Evolutionary conservation across 2,113 vertebrate species (phyloP).

Genomic region (Eulemur rufifrons): DNA sequence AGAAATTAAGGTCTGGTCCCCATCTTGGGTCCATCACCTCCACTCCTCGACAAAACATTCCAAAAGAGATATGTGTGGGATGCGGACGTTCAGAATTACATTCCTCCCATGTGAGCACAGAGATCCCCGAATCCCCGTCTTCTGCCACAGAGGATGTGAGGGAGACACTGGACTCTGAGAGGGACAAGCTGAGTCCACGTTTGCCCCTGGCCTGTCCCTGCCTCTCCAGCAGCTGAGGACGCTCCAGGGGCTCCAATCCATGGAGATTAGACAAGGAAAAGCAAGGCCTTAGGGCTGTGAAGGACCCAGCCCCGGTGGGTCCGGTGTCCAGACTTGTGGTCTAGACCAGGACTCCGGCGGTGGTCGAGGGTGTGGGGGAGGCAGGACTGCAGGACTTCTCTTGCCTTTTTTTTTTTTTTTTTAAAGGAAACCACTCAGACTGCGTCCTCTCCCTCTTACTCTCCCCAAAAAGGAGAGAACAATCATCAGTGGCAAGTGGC

Average conservation of each 20-base stretch:
- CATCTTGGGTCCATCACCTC: neutral
- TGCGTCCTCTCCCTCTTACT: no score
- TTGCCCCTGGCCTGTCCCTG: neutral
- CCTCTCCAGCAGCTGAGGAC: neutral
- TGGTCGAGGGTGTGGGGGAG: neutral
- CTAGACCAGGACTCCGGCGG: neutral
- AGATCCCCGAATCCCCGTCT: neutral
- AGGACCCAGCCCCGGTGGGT: neutral
- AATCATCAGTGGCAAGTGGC: no score
- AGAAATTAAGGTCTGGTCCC: neutral
- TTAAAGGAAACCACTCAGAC: neutral
- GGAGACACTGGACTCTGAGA: neutral
- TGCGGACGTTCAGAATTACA: neutral
- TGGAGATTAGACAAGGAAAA: neutral
- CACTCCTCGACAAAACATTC: no score
- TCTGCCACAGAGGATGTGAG: neutral
- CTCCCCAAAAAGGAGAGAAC: no score
- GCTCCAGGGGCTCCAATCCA: neutral
- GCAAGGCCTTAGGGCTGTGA: accelerated
- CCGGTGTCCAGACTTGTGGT: neutral
- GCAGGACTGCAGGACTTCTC: no score
- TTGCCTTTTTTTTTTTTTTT: neutral
- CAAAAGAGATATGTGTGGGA: neutral
- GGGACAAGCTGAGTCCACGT: neutral
- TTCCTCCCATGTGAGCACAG: neutral